These are phyloP conservation scores for Polymixis lichenea DNA, from an alignment of 2,888 invertebrate genomes.

Conservation along the genomic window DNA sequence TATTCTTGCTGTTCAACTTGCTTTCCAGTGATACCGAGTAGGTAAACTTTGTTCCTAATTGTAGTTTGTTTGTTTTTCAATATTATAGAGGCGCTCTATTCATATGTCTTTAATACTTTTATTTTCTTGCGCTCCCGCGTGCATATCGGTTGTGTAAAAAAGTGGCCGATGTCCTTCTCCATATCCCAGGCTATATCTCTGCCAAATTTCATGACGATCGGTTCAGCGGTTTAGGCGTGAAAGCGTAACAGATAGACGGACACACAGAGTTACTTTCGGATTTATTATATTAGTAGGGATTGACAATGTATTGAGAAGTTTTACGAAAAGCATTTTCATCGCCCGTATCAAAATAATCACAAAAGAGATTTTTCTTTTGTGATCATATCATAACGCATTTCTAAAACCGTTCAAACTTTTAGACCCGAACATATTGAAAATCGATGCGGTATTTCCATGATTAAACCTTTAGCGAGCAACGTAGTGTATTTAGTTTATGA, in stretches of 20 bases:
- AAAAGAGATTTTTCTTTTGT: background rate
- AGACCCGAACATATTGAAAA: conserved; percentile 20
- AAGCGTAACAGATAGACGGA: too few species aligned
- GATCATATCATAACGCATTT: background rate
- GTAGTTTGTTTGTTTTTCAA: background rate
- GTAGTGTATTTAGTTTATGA: conserved; percentile 59
- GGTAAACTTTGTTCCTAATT: background rate
- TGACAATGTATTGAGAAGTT: background rate
- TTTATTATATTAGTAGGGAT: too few species aligned
- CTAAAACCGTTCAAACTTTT: conserved; percentile 10
- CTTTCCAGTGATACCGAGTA: background rate
- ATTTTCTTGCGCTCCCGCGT: too few species aligned
- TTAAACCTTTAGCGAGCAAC: conserved; percentile 35
- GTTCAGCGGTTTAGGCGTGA: too few species aligned
- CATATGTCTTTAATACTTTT: background rate
- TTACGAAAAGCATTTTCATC: background rate
- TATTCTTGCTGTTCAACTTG: background rate
- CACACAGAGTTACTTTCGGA: too few species aligned
- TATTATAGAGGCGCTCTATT: background rate
- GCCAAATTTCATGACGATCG: too few species aligned
- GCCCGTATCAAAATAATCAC: conserved; percentile 2
- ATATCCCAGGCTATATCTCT: too few species aligned
- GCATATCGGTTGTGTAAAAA: too few species aligned
- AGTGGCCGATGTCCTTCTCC: too few species aligned
- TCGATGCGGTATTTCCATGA: conserved; percentile 43